Evolutionary conservation across 2,888 invertebrate species (phyloP).

Genomic region (Autographa gamma): DNA sequence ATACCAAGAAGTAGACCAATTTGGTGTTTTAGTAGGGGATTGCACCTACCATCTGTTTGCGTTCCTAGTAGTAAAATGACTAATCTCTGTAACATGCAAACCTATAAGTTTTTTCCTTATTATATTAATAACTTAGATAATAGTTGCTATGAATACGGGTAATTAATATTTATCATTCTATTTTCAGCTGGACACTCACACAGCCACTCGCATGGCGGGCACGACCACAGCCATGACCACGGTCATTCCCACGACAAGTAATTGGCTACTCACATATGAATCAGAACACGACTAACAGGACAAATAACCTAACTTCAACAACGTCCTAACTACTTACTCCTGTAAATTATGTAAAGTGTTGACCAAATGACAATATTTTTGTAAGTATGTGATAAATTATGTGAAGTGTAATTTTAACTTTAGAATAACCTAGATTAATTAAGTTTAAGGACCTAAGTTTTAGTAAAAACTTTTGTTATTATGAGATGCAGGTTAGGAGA

Average conservation of each 20-base stretch:
- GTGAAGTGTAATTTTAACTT: constrained; percentile 18
- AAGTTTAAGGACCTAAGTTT: neutral
- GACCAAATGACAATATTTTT: constrained; percentile 46
- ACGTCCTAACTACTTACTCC: neutral
- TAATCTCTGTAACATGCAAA: neutral
- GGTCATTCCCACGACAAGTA: constrained; percentile 68
- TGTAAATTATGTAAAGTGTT: constrained; percentile 17
- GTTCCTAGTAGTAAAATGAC: neutral
- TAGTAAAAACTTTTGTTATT: constrained; percentile 18
- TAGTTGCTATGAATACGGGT: neutral
- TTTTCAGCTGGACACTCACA: constrained; percentile 80
- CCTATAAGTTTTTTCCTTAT: neutral
- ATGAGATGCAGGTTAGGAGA: constrained; percentile 31
- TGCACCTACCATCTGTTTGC: neutral
- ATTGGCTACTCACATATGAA: constrained; percentile 5
- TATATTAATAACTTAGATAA: neutral
- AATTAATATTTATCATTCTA: constrained; percentile 21
- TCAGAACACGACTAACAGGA: neutral
- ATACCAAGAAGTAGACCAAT: no score
- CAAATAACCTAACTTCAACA: neutral
- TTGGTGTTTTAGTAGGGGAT: no score
- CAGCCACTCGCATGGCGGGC: constrained; percentile 66
- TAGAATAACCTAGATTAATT: constrained; percentile 17
- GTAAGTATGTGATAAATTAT: constrained; percentile 41
- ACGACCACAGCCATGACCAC: constrained; percentile 48